Conservation (phyloP, 2,888 invertebrate species). For the Apotomis betuletana region DNA sequence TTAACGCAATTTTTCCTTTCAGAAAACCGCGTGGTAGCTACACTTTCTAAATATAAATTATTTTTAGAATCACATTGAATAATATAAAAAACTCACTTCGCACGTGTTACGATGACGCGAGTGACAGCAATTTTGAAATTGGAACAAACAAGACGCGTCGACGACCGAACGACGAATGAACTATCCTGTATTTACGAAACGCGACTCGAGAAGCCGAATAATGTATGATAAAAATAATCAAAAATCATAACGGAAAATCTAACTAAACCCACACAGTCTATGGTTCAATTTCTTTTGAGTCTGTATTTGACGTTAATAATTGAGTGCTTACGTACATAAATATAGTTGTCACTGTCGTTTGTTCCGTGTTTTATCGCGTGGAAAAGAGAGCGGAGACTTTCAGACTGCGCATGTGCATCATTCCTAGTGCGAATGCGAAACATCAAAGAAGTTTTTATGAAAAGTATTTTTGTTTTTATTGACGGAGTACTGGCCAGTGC, state of each 20-base stretch:
- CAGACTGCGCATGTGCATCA: conserved; percentile 66
- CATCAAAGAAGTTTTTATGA: conserved; percentile 66
- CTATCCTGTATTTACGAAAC: conserved; percentile 53
- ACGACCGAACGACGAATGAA: conserved; percentile 62
- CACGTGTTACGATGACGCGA: conserved; percentile 52
- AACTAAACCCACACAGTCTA: conserved; percentile 48
- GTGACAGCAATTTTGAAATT: conserved; percentile 41
- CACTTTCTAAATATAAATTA: conserved; percentile 41
- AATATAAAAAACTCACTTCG: conserved; percentile 53
- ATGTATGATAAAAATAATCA: conserved; percentile 64
- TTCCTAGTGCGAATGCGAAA: conserved; percentile 50
- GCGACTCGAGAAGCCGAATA: conserved; percentile 59
- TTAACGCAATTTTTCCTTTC: conserved; percentile 10
- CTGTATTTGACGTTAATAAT: conserved; percentile 55
- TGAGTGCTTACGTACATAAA: conserved; percentile 55
- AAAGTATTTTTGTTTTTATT: conserved; percentile 47
- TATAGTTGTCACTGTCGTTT: conserved; percentile 62
- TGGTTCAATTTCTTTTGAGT: conserved; percentile 49
- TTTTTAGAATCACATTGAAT: conserved; percentile 45
- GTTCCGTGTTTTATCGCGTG: conserved; percentile 45
- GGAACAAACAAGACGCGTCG: conserved; percentile 49
- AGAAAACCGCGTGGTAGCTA: conserved; percentile 17
- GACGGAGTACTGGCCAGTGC: conserved; percentile 10
- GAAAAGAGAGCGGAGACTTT: conserved; percentile 54
- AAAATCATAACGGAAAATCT: conserved; percentile 50